phyloP scores from a whole-genome alignment of 2,888 invertebrate genomes.

The Falcaria lacertinaria region DNA sequence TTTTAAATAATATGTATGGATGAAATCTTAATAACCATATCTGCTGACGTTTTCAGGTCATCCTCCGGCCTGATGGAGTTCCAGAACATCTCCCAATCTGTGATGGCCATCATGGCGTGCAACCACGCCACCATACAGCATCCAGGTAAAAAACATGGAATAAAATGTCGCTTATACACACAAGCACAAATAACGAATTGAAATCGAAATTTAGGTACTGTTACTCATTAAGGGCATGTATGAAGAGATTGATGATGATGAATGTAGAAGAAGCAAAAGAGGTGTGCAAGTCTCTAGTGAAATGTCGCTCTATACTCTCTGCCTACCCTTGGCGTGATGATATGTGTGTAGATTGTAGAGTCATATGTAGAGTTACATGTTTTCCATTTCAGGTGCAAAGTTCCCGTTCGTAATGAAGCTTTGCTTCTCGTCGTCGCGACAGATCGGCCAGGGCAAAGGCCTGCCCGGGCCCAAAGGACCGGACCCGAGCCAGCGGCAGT shows the following conservation, averaged over 20 bases:
- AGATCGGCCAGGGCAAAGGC: conserved; percentile 74
- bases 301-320: no score
- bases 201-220: no score
- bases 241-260: no score
- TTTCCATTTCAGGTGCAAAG: conserved; percentile 91
- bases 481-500: conserved; percentile 31
- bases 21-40: background rate
- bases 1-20: background rate
- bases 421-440: conserved; percentile 92
- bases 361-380: no score
- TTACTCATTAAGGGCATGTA: no score
- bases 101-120: conserved; percentile 96
- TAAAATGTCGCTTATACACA: background rate
- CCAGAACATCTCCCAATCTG: conserved; percentile 93
- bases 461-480: conserved; percentile 24
- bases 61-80: conserved; percentile 97
- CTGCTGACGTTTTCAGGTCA: conserved; percentile 64
- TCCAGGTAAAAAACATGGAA: conserved; percentile 85
- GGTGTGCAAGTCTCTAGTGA: no score
- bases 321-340: no score
- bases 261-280: no score
- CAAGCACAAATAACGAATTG: background rate
- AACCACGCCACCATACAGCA: conserved; percentile 98
- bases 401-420: conserved; percentile 99
- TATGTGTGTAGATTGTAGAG: no score